These are phyloP conservation scores for Heterocephalus glaber DNA, from an alignment of 2,113 vertebrate genomes.

Conservation along the genomic window DNA sequence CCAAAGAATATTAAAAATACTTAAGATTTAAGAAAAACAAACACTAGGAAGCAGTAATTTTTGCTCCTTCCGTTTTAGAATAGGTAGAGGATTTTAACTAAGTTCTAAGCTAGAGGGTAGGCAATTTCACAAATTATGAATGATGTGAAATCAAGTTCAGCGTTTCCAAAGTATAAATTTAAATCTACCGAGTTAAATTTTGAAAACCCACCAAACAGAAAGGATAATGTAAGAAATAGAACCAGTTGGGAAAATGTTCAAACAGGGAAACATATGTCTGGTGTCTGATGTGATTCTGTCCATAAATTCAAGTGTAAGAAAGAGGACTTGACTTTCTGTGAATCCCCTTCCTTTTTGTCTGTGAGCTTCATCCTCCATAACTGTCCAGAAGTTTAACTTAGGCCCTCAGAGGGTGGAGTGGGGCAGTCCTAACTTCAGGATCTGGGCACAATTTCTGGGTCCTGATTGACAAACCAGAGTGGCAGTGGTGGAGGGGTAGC, in stretches of 20 bases:
- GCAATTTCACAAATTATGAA: not conserved
- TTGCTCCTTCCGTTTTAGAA: not conserved
- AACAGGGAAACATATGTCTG: not conserved
- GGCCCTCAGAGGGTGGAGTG: not conserved
- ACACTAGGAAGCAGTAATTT: not conserved
- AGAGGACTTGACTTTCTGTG: not conserved
- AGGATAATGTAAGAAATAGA: not conserved
- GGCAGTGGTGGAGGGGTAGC: not conserved
- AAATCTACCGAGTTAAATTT: not conserved
- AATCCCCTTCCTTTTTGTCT: not conserved
- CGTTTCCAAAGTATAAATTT: not conserved
- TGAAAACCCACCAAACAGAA: not conserved
- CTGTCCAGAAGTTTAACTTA: not conserved
- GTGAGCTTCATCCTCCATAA: not conserved
- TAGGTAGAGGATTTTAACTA: not conserved
- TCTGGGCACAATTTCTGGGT: not conserved
- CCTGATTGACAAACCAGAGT: not conserved
- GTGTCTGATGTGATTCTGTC: not conserved
- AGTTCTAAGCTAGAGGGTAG: not conserved
- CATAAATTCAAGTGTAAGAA: not conserved
- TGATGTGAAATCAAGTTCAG: not conserved
- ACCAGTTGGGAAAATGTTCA: not conserved
- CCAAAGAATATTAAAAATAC: not conserved
- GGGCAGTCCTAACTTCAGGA: not conserved
- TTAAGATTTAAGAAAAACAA: slow-evolving; percentile 4